These are phyloP conservation scores for Enteromius mattozi DNA, from an alignment of 2,797 vertebrate species.

Conservation along the genomic window DNA sequence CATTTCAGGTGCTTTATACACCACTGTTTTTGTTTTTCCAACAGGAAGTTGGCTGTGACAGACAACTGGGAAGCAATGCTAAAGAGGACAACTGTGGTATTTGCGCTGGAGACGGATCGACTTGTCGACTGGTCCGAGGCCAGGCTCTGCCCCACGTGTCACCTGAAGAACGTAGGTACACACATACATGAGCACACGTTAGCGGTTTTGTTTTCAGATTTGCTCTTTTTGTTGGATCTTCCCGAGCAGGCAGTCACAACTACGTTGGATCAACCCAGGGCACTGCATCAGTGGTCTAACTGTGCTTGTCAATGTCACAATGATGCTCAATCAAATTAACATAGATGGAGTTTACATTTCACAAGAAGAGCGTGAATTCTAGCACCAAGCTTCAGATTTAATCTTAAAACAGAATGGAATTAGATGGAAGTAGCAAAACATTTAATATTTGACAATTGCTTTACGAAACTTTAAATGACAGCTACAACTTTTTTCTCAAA, in stretches of 20 bases:
- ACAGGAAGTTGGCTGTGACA: constrained; percentile 93
- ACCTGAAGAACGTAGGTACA: constrained; percentile 85
- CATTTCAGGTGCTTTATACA: no score
- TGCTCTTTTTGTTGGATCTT: background rate
- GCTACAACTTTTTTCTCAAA: background rate
- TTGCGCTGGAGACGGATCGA: constrained; percentile 88
- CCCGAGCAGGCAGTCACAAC: background rate
- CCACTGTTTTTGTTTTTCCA: constrained; percentile 58
- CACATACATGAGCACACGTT: background rate
- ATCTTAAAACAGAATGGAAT: background rate
- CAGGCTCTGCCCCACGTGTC: constrained; percentile 85
- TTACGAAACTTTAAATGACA: background rate
- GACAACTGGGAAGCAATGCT: constrained; percentile 86
- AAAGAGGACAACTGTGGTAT: constrained; percentile 92
- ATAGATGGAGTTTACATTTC: background rate
- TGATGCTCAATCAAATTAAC: background rate
- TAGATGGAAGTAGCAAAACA: background rate
- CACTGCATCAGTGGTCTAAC: background rate
- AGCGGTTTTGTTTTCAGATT: background rate
- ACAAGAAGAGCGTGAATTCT: background rate
- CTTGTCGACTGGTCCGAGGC: constrained; percentile 89
- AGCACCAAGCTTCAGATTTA: background rate
- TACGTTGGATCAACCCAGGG: background rate
- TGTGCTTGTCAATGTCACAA: background rate
- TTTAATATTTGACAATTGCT: no score